Percentiles rank a stretch among this genome's conserved stretches.
These are phyloP conservation scores for Lepidurus couesii DNA, from an alignment of 1,140 invertebrate species.

Conservation along the genomic window DNA sequence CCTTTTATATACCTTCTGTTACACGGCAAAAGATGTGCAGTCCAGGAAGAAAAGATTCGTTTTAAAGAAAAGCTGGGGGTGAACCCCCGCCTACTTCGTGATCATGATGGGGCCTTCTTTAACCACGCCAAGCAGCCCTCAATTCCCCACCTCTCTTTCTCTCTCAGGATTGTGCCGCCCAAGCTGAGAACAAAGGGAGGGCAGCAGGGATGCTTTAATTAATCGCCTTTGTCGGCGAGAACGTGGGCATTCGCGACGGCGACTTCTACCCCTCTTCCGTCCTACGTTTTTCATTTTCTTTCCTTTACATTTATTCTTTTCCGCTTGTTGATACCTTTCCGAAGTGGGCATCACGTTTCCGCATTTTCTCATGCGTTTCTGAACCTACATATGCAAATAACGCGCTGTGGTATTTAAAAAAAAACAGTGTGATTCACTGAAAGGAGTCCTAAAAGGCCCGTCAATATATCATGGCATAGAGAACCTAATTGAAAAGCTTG, in stretches of 20 bases:
- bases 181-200: conserved; percentile 21
- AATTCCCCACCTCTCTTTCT: conserved; percentile 15
- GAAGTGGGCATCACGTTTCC: not conserved
- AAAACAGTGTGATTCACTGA: too few species aligned
- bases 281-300: not conserved
- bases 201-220: conserved; percentile 21
- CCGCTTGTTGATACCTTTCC: not conserved
- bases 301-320: not conserved
- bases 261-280: not conserved
- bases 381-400: not conserved
- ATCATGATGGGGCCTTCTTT: conserved; percentile 11
- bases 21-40: not conserved
- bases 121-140: not conserved
- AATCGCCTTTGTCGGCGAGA: conserved; percentile 20
- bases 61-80: not conserved
- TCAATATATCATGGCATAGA: too few species aligned
- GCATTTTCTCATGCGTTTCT: not conserved
- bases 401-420: not conserved
- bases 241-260: conserved; percentile 12
- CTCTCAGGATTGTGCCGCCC: not conserved
- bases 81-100: conserved; percentile 16
- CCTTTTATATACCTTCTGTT: conserved; percentile 8
- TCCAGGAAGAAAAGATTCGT: not conserved
- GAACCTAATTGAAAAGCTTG: too few species aligned
- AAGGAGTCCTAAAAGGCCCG: too few species aligned